Evolutionary conservation across 1,140 invertebrate species (phyloP).

Genomic region (Drosophila funebris): DNA sequence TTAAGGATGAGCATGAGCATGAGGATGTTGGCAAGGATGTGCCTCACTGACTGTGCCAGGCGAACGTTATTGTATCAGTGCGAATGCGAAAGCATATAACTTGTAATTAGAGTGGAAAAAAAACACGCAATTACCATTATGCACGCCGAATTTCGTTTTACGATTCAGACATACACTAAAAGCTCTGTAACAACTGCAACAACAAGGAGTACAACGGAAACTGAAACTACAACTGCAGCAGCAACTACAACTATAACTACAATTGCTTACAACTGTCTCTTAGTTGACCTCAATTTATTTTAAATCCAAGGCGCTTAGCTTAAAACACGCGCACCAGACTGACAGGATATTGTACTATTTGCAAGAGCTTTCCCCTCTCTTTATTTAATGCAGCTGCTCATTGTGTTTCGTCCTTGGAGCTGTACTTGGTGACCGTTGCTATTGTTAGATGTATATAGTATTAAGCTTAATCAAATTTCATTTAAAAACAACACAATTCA

Average conservation of each 20-base stretch:
- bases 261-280: conserved; percentile 43
- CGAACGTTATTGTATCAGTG: conserved; percentile 34
- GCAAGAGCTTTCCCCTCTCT: not conserved
- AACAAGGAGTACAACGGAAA: conserved; percentile 8
- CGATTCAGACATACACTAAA: conserved; percentile 58
- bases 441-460: not conserved
- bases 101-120: conserved; percentile 76
- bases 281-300: conserved; percentile 75
- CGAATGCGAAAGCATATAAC: conserved; percentile 54
- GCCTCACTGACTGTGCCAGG: conserved; percentile 14
- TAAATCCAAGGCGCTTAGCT: conserved; percentile 77
- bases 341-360: conserved; percentile 34
- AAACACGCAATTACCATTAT: conserved; percentile 81
- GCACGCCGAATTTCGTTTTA: conserved; percentile 77
- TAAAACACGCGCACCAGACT: conserved; percentile 68
- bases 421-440: conserved; percentile 5
- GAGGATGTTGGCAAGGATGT: conserved; percentile 33
- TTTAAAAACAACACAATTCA: not conserved
- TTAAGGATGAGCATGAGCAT: too few species aligned
- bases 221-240: conserved; percentile 21
- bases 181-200: conserved; percentile 20
- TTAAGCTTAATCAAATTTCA: not conserved
- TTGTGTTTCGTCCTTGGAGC: not conserved
- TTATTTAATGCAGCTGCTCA: not conserved
- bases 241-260: conserved; percentile 39